Evolutionary conservation across 2,888 invertebrate genomes (phyloP).

Genomic region (Microdon myrmicae): DNA sequence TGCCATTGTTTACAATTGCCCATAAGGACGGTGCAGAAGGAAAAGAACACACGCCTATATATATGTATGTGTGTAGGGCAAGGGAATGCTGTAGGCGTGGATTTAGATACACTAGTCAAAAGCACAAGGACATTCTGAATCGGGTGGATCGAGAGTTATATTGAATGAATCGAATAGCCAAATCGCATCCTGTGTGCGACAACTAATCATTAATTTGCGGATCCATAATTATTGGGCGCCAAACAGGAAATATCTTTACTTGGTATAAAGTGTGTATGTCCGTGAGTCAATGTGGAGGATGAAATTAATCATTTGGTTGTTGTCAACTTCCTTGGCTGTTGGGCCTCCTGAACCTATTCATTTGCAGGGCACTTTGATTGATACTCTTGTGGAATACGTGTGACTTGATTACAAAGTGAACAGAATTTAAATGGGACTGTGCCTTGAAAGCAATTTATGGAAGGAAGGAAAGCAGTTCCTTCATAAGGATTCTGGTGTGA

Average conservation of each 20-base stretch:
- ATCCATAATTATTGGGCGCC: slow-evolving; percentile 17
- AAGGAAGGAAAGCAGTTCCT: too few relatives aligned
- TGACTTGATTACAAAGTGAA: too few relatives aligned
- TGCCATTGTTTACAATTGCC: slow-evolving; percentile 43
- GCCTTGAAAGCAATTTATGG: too few relatives aligned
- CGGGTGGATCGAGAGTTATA: slow-evolving; percentile 41
- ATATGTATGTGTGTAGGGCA: not conserved
- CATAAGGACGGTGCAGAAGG: slow-evolving; percentile 2
- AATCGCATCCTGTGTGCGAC: slow-evolving; percentile 47
- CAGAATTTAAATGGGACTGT: too few relatives aligned
- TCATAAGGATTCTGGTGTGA: too few relatives aligned
- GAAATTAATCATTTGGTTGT: too few relatives aligned
- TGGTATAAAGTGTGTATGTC: too few relatives aligned
- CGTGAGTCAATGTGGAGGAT: too few relatives aligned
- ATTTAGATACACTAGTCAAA: not conserved
- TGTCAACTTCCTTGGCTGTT: too few relatives aligned
- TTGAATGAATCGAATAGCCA: slow-evolving; percentile 45
- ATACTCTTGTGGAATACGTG: too few relatives aligned
- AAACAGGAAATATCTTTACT: slow-evolving; percentile 13
- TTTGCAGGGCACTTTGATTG: too few relatives aligned
- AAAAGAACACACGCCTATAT: not conserved
- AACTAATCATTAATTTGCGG: slow-evolving; percentile 48
- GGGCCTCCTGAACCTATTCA: too few relatives aligned
- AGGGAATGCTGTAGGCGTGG: slow-evolving; percentile 7
- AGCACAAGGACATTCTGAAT: slow-evolving; percentile 13